Evolutionary conservation across 2,113 vertebrate genomes (phyloP).

Genomic region (Cygnus atratus): DNA sequence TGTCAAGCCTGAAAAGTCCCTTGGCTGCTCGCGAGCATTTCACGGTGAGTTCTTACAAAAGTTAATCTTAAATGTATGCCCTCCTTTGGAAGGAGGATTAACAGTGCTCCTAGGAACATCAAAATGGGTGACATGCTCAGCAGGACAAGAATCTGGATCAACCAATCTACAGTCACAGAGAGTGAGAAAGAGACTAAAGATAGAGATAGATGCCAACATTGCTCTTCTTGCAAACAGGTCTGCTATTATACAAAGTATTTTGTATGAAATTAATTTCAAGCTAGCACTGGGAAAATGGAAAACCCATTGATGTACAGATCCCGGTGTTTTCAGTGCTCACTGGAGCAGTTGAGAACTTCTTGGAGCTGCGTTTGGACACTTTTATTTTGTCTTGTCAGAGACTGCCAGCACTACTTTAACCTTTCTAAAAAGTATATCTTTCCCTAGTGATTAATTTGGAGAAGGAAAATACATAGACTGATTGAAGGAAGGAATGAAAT

Average conservation of each 20-base stretch:
- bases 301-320: background rate
- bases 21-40: constrained; percentile 44
- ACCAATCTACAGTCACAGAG: background rate
- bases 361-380: background rate
- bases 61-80: constrained; percentile 10
- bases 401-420: background rate
- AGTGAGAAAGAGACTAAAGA: constrained; percentile 20
- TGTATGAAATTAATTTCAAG: background rate
- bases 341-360: background rate
- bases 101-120: constrained; percentile 11
- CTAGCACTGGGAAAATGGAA: background rate
- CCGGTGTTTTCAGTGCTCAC: background rate
- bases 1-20: constrained; percentile 42
- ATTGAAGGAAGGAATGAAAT: constrained; percentile 10
- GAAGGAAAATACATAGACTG: background rate
- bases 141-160: background rate
- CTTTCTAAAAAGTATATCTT: background rate
- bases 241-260: background rate
- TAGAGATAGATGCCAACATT: background rate
- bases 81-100: constrained; percentile 30
- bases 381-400: background rate
- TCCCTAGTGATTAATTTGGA: background rate
- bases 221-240: background rate
- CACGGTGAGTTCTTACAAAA: constrained; percentile 20
- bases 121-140: constrained; percentile 13